Evolutionary conservation across 1,140 invertebrate genomes (phyloP).

Genomic region (Ridgeia piscesae): DNA sequence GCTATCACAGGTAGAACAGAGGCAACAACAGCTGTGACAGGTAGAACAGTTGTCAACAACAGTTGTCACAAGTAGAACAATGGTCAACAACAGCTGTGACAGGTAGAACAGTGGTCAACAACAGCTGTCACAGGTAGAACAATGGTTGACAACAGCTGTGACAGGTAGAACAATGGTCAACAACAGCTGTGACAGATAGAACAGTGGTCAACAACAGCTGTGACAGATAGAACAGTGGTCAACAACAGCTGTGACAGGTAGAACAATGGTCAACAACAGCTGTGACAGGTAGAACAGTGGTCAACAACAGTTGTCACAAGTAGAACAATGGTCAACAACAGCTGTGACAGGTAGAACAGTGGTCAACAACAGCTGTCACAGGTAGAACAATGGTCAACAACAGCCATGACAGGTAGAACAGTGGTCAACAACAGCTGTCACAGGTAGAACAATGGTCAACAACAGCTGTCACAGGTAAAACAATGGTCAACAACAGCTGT

Average conservation of each 20-base stretch:
- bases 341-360: slow-evolving; percentile 59
- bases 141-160: slow-evolving; percentile 75
- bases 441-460: no score
- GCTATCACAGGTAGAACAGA: no score
- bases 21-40: slow-evolving; percentile 69
- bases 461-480: slow-evolving; percentile 66
- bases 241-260: no score
- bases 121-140: no score
- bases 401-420: slow-evolving; percentile 62
- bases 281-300: slow-evolving; percentile 57
- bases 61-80: no score
- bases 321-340: no score
- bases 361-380: no score
- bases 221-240: background rate
- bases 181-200: no score
- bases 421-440: no score
- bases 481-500: background rate
- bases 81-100: slow-evolving; percentile 72
- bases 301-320: no score
- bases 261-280: no score
- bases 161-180: background rate
- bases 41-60: background rate
- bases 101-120: background rate
- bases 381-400: no score
- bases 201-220: slow-evolving; percentile 79